Evolutionary conservation across 2,113 vertebrate species (phyloP), one percentile per base, ranked within the genome.

Genomic region (Tympanuchus pallidicinctus): DNA sequence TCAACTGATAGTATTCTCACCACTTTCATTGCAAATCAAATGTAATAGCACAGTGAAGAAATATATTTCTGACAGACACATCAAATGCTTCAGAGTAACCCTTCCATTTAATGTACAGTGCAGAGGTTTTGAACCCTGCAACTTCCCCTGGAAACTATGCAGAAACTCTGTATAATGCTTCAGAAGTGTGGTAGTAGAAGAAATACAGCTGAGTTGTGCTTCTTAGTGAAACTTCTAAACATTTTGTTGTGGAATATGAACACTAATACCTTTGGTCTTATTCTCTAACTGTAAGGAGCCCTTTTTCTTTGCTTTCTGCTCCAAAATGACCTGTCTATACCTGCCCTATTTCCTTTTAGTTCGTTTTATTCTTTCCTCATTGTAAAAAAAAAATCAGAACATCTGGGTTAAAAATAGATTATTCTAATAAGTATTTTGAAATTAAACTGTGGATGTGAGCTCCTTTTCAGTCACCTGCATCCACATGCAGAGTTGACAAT

Each of bases 111-210:
- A 67, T 50, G 60, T 14, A 67, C 40, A 74, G 42, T 61, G 34
- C 32, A 92, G 57, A 80, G 56, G 43, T 34, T 92, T 89, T 95
- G 82, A 91, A 93, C 72, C 74, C 32, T 64, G 54, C 50, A 74
- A 38, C 6, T 94, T 13, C 67, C 59, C 13, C 42, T 57, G 69
- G 74, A 25, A 92, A 36, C 63, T 77, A 42, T 27, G 25, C 54
- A 92, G 60, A 70, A 91, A 72, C 12, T 71, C 66, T 67, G 20
- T 38, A 30, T 63, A 94, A 76, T 56, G 43, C 22, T 94, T 93
- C 38, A 61, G n/a, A 92, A 92, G 13, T 52, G 20, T 32, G 19
- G 11, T 45, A 85, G 40, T 57, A 94, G 80, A 93, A 63, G 43
- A 75, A 92, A 85, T 3, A 16, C 34, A 78, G 57, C 28, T 36